These are phyloP conservation scores for Natator depressus DNA, from an alignment of 2,113 vertebrate genomes.

Conservation along the genomic window DNA sequence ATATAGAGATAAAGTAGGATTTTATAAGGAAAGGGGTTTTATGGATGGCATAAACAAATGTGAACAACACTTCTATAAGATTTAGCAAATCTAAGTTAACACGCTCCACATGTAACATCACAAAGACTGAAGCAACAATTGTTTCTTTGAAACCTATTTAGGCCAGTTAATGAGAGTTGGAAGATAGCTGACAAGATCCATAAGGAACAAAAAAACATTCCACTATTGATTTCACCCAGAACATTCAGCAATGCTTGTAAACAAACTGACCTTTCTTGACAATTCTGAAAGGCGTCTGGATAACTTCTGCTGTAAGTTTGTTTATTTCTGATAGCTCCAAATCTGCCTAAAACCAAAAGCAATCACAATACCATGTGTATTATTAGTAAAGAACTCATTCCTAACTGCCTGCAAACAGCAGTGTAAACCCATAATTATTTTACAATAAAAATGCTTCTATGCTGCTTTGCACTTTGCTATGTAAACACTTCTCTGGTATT, in stretches of 20 bases:
- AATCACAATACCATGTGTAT: not conserved
- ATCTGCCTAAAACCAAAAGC: constrained; percentile 66
- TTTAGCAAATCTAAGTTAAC: not conserved
- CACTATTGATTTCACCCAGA: not conserved
- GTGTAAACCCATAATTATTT: not conserved
- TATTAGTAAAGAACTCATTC: accelerated
- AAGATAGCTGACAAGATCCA: not conserved
- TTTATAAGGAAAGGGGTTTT: not conserved
- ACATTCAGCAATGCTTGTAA: not conserved
- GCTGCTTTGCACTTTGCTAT: not conserved
- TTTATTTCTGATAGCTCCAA: constrained; percentile 78
- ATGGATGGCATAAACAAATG: not conserved
- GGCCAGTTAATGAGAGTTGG: not conserved
- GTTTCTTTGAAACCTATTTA: not conserved
- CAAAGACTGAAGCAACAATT: not conserved
- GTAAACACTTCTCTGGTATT: accelerated
- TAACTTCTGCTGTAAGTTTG: constrained; percentile 75
- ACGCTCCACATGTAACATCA: not conserved
- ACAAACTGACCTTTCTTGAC: constrained; percentile 72
- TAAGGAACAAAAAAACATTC: not conserved
- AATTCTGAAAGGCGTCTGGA: constrained; percentile 71
- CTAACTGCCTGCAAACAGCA: accelerated
- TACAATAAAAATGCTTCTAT: accelerated
- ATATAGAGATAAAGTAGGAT: not conserved
- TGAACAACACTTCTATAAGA: not conserved